Base-by-base conservation (phyloP, 2,113 vertebrate genomes). In the Bostrychus sinensis region DNA sequence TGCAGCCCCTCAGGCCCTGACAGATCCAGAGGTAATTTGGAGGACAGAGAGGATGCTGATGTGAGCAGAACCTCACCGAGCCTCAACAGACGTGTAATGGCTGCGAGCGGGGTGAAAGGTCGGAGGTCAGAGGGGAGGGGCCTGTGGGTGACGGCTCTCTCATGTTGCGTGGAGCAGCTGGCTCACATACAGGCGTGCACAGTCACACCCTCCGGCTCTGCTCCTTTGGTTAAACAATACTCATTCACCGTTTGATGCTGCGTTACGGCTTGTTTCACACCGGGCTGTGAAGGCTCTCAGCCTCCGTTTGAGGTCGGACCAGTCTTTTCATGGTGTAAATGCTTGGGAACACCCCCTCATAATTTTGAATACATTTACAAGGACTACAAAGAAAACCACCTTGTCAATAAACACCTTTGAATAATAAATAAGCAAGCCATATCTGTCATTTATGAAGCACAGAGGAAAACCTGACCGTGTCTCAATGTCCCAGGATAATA, bases 1-100 rank as follows among this genome's bases (percentile, higher is more conserved):
- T 32, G 39, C 56, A 62, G 53, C 34, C 53, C 55, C 58, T 53
- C 26, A n/a, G 54, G 60, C 56, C 51, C 45, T 53, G 23, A 20
- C 41, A 26, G 63, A 66, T 82, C 82, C 76, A 85, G 75, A 86
- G 78, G 83, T 82, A 81, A 68, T 70, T 59, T 78, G 77, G 66
- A 85, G 79, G 79, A 83, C 79, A 76, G 79, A 65, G 53, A 78
- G 69, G 77, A 81, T 86, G 88, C 88, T 87, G 85, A 87, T 75
- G 85, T 3, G 46, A 82, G 86, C 85, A 83, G 72, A 88, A 66
- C 76, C 66, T 72, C 66, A 75, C 74, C 77, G 25, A 42, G 66
- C 69, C 39, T 80, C 76, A 78, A 67, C 86, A 80, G 82, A 82
- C 68, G 50, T 72, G 83, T 84, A 84, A 72, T 82, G 78, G 23